Percentiles rank a stretch among this genome's conserved stretches.
Conservation (phyloP, 2,113 vertebrate species). For the Emydocephalus ijimae region DNA sequence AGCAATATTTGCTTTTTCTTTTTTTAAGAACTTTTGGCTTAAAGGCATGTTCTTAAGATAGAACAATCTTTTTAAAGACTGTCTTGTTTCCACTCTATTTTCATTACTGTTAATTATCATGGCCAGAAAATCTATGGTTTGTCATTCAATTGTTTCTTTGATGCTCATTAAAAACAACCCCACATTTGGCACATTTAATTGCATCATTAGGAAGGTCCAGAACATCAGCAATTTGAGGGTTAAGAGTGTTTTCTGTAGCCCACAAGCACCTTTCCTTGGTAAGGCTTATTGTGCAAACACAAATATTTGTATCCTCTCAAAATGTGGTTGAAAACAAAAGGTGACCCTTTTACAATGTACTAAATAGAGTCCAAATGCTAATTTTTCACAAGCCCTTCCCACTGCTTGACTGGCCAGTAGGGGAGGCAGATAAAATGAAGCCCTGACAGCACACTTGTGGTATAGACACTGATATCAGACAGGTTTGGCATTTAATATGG, state of each 20-base stretch:
- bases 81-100: background rate
- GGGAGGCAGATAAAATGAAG: background rate
- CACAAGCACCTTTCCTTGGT: background rate
- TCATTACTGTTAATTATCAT: background rate
- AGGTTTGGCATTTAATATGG: background rate
- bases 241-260: background rate
- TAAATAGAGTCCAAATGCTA: background rate
- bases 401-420: background rate
- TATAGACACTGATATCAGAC: background rate
- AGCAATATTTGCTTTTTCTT: background rate
- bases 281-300: background rate
- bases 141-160: background rate
- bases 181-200: background rate
- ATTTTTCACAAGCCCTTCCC: background rate
- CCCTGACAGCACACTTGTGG: background rate
- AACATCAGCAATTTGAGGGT: background rate
- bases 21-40: background rate
- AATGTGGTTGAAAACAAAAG: background rate
- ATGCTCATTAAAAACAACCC: background rate
- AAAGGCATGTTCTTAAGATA: conserved; percentile 12
- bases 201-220: background rate
- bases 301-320: background rate
- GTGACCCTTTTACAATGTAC: background rate
- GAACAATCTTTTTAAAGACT: background rate
- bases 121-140: background rate